Conservation (phyloP, 2,113 vertebrate genomes). For the Xerus inauris region DNA sequence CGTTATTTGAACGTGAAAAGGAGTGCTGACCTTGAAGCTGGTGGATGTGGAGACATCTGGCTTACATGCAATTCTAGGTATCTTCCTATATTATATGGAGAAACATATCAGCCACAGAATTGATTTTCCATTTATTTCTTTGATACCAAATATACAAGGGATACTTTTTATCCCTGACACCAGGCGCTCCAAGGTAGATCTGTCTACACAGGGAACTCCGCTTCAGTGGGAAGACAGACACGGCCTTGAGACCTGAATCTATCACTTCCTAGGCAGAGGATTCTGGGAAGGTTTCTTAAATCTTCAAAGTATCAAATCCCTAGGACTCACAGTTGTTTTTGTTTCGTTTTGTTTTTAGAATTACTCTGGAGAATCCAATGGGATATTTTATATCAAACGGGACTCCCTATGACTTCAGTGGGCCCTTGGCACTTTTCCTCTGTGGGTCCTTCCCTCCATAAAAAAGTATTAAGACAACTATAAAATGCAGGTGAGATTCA, state of each 20-base stretch:
- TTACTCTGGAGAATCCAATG: not conserved
- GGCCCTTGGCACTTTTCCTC: not conserved
- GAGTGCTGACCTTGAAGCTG: slow-evolving; percentile 17
- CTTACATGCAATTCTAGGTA: not conserved
- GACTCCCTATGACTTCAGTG: not conserved
- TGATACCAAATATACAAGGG: not conserved
- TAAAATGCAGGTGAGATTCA: not conserved
- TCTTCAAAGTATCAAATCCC: not conserved
- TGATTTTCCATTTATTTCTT: slow-evolving; percentile 43
- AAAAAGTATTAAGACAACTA: not conserved
- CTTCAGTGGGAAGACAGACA: not conserved
- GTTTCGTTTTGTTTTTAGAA: not conserved
- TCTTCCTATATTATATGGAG: not conserved
- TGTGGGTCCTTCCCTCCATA: not conserved
- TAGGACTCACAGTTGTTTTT: not conserved
- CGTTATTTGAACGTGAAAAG: not conserved
- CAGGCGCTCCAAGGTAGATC: not conserved
- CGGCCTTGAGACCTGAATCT: not conserved
- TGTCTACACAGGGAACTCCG: not conserved
- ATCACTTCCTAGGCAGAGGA: not conserved
- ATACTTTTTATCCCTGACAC: not conserved
- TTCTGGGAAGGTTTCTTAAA: not conserved
- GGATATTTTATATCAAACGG: not conserved
- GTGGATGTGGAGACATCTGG: not conserved
- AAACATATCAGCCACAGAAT: not conserved